Evolutionary conservation across 2,888 invertebrate species (phyloP), one percentile per base, ranked within the genome.

Genomic region (Cephus rjabovi): DNA sequence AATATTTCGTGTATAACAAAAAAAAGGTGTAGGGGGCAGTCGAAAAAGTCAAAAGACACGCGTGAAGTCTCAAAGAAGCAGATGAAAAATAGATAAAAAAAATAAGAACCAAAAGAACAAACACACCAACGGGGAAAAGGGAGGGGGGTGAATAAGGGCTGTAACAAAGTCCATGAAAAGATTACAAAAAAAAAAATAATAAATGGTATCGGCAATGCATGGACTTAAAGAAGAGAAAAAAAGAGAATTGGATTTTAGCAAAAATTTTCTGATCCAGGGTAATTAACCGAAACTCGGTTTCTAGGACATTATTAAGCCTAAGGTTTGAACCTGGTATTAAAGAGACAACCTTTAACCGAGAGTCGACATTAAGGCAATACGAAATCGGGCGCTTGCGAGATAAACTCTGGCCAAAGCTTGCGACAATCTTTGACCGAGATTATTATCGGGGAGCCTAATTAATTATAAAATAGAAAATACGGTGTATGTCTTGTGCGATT

Each of bases 401-500:
- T 80, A 77, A 83, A 81, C 84, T 83, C 83, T 74, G 87, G 83
- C 83, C 83, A 84, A 83, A 85, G 83, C 81, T 76, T 79, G 79
- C 84, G 86, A 82, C 82, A 80, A 82, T 75, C 84, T 86, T 86
- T 85, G 88, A 84, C 83, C 87, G 82, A 83, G 81, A 81, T 81
- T 83, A 79, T 78, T 83, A 85, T 84, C 85, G 84, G 79, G 80
- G 81, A 83, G 86, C 86, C 87, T 85, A 87, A 86, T 90, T 88
- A 90, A 89, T 90, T 89, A 89, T 89, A 89, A 87, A 90, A 86
- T 91, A 91, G 90, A 87, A 89, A 89, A 89, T 91, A 91, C 89
- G 89, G 90, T 91, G 91, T 91, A 91, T 91, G 91, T 91, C 91
- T 91, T 91, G 91, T 91, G 91, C 91, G 91, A 91, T 89, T 91